phyloP scores from a whole-genome alignment of 2,113 vertebrate genomes.

The Brachypodius melanocephalos region DNA sequence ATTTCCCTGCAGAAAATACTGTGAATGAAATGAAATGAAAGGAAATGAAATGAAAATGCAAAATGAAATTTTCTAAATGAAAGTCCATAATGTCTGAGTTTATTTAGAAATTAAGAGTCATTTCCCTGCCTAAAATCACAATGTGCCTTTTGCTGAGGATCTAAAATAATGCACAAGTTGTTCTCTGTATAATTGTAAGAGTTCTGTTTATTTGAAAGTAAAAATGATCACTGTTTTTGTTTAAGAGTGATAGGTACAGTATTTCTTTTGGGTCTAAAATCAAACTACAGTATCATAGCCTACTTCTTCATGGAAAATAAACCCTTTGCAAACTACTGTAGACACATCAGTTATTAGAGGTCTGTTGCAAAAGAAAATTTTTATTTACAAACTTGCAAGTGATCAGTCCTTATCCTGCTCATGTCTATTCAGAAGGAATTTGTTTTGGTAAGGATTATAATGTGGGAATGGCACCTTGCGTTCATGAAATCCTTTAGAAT shows the following conservation, averaged over 20 bases:
- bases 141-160: not conserved
- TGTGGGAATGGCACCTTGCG: not conserved
- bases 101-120: not conserved
- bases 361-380: not conserved
- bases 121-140: not conserved
- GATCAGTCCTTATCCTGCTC: not conserved
- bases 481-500: not conserved
- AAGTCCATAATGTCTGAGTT: not conserved
- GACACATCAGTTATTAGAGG: not conserved
- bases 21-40: not conserved
- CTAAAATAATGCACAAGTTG: not conserved
- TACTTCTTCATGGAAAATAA: not conserved
- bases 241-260: not conserved
- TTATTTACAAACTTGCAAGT: not conserved
- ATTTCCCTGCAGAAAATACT: not conserved
- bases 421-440: not conserved
- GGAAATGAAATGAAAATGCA: not conserved
- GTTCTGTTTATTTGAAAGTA: not conserved
- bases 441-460: not conserved
- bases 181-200: not conserved
- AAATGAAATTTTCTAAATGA: not conserved
- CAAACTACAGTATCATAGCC: not conserved
- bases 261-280: not conserved
- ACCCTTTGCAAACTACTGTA: not conserved
- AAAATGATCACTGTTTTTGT: not conserved